Evolutionary conservation across 2,888 invertebrate genomes (phyloP).

Genomic region (Acanthosepion esculentum): DNA sequence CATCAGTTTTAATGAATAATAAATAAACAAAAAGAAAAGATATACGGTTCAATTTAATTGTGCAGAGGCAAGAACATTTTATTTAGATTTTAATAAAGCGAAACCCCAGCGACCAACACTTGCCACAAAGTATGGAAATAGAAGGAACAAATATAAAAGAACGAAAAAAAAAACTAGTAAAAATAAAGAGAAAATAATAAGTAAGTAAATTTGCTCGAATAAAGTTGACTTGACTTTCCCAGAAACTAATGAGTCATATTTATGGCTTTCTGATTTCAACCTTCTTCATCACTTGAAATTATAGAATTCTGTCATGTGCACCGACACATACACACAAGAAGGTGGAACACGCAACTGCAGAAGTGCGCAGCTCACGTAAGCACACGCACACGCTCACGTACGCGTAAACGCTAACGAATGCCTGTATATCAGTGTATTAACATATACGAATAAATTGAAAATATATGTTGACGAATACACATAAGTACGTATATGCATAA

Average conservation of each 20-base stretch:
- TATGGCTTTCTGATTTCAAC: constrained; percentile 11
- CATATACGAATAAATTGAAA: background rate
- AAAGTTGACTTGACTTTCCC: background rate
- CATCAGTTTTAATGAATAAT: background rate
- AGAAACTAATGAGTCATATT: background rate
- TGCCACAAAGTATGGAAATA: background rate
- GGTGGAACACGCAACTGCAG: no score
- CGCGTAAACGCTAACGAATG: background rate
- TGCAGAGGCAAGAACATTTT: background rate
- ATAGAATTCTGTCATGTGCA: background rate
- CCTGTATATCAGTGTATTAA: background rate
- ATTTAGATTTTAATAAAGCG: background rate
- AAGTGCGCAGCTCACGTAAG: no score
- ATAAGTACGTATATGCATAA: no score
- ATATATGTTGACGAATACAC: no score
- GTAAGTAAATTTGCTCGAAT: background rate
- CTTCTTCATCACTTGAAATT: background rate
- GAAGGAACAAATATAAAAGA: background rate
- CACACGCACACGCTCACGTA: background rate
- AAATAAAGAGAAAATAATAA: background rate
- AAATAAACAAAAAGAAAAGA: background rate
- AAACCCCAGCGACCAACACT: background rate
- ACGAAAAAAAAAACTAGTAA: background rate
- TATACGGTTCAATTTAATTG: background rate
- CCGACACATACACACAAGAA: background rate